Base-by-base conservation (phyloP, 2,888 invertebrate species). In the Caenorhabditis japonica region DNA sequence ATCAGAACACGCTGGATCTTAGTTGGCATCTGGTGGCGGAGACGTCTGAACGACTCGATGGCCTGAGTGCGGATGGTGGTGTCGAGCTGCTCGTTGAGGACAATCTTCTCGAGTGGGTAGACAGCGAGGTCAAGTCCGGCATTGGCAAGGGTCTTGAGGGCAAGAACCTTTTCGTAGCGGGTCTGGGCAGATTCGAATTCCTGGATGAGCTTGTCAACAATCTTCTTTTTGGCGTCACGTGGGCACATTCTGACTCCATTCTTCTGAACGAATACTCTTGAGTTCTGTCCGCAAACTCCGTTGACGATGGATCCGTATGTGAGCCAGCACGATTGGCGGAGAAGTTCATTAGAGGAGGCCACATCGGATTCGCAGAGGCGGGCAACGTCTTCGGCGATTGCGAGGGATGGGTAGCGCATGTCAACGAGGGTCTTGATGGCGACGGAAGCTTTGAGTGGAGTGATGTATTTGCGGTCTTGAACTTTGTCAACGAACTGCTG, bases 91-190 rank as follows among this genome's bases (percentile, higher is more conserved):
- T 66, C 47, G 81, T 84, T 76, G 52, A 66, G 38, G 76, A 85
- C 81, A 76, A 87, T 84, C 61, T 83, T 82, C 76, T 86, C 83
- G 58, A 87, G 78, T 53, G 80, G 75, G 56, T 70, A 56, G 44
- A 85, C 70, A 47, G 77, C 60, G 46, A 72, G 58, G 61, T 84
- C 83, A 52, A 85, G 69, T 69, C 83, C 87, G 41, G 85, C 83
- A 73, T 87, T 87, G 70, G 81, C 82, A 47, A 87, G 47, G 30
- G 84, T 75, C 75, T 86, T 85, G 56, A 87, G 76, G 56, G 76
- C 77, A 38, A 86, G 78, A 21, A 85, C 56, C 72, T 84, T 82
- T 69, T 85, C 83, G 75, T 79, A 77, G 43, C 69, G 58, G 56
- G 71, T 72, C 12, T 55, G 38, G 33, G 77, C 75, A 56, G 61